Evolutionary conservation across 2,797 vertebrate species (phyloP).

Genomic region (Oceanodroma leucorhoa): DNA sequence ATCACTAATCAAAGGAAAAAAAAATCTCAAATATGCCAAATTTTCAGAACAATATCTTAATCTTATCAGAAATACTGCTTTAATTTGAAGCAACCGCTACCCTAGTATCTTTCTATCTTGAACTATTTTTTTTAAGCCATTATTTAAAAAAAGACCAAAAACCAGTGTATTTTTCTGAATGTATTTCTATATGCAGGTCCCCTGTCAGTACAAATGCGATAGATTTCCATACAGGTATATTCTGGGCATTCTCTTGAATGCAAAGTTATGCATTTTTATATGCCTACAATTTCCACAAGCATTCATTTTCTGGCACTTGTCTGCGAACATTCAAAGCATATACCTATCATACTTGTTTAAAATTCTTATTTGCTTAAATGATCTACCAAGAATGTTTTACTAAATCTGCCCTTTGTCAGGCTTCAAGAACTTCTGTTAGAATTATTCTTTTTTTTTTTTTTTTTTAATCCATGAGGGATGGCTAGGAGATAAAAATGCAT

Average conservation of each 20-base stretch:
- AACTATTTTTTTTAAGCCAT: neutral
- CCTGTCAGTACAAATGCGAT: neutral
- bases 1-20: neutral
- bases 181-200: neutral
- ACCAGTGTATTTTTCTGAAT: rapidly evolving
- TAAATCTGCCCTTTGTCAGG: neutral
- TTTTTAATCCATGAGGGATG: neutral
- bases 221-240: neutral
- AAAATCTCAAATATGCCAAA: neutral
- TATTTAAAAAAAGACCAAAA: neutral
- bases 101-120: neutral
- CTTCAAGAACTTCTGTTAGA: neutral
- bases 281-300: neutral
- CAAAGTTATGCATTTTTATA: neutral
- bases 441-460: neutral
- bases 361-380: neutral
- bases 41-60: neutral
- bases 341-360: neutral
- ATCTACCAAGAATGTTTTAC: neutral
- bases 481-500: neutral
- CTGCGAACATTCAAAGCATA: neutral
- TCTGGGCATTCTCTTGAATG: neutral
- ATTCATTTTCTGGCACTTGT: neutral
- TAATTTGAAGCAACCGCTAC: neutral
- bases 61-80: neutral